Base-by-base conservation (phyloP, 2,113 vertebrate species). In the Vimba vimba region DNA sequence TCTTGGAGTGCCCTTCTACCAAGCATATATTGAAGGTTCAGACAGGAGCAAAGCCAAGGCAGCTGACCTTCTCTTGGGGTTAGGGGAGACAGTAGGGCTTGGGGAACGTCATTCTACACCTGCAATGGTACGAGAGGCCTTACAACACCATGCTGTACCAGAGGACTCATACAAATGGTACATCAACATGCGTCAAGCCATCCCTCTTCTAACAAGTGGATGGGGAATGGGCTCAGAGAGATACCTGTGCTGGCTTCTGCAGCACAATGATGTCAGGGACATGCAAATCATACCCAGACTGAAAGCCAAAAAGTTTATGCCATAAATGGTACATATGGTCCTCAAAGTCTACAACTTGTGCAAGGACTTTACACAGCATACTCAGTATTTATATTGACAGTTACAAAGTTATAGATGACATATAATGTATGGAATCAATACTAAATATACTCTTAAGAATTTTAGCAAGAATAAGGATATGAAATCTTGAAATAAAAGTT, bases 211-310 rank as follows among this genome's bases (percentile, higher is more conserved):
- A 47, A 95, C 94, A 50, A 95, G 94, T 77, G 95, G 95, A n/a
- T 96, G 95, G 95, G 95, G 95, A 8, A 96, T 96, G 94, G 95
- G 95, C 8, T 94, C 94, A 0, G 95, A 96, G 86, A 93, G 95
- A 71, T 96, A 94, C 73, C 47, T 95, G 85, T 95, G 95, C 82
- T 95, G 95, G 95, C 90, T 96, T 57, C 94, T 96, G 39, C 91
- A 94, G 82, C 94, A 96, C 8, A 62, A 93, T 69, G 95, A 96
- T 60, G 77, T 96, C 83, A 92, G 95, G 91, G 95, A 96, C 82
- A 88, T 94, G 73, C 93, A 94, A 27, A 95, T 96, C 86, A 95
- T 96, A 83, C 95, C 95, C 1, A 91, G 95, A 77, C 90, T 96
- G 92, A 96, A 96, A 91, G 91, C 90, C 79, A 91, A 82, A 6